A percentile compares a stretch with the other conserved stretches of the same genome.
Conservation (phyloP, 2,888 invertebrate species). For the Thalpophila matura region DNA sequence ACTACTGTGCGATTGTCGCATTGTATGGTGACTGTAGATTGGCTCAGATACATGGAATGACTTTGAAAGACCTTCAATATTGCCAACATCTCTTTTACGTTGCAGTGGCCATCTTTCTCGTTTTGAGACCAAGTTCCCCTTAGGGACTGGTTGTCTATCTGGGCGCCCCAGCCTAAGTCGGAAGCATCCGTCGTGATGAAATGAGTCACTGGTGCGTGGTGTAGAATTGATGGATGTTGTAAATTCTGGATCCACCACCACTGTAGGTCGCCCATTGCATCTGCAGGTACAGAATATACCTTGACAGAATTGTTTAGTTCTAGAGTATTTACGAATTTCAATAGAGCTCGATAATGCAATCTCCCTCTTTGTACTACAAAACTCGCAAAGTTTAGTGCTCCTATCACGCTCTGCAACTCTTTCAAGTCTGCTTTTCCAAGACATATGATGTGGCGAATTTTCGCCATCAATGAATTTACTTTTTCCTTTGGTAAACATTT, state of each 20-base stretch:
- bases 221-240: constrained; percentile 22
- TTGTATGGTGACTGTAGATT: constrained; percentile 49
- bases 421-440: constrained; percentile 27
- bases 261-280: constrained; percentile 19
- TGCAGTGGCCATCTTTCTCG: constrained; percentile 49
- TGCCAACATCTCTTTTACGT: constrained; percentile 56
- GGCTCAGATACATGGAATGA: neutral
- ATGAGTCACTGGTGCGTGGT: constrained; percentile 38
- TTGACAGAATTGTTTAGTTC: neutral
- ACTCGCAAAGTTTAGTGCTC: constrained; percentile 55
- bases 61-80: constrained; percentile 37
- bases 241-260: constrained; percentile 58
- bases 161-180: constrained; percentile 59
- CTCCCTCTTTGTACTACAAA: constrained; percentile 57
- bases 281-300: neutral
- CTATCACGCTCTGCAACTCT: constrained; percentile 55
- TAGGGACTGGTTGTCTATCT: constrained; percentile 43
- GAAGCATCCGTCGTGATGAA: constrained; percentile 58
- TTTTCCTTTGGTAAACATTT: constrained; percentile 29
- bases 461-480: neutral
- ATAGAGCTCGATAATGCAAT: constrained; percentile 47
- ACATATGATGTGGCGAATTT: constrained; percentile 15
- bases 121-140: constrained; percentile 34
- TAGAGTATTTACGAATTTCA: constrained; percentile 34
- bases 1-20: constrained; percentile 63